A percentile compares a stretch with the other conserved stretches of the same genome.
phyloP scores from a whole-genome alignment of 2,888 invertebrate genomes.

The Cerceris ruficornis region DNA sequence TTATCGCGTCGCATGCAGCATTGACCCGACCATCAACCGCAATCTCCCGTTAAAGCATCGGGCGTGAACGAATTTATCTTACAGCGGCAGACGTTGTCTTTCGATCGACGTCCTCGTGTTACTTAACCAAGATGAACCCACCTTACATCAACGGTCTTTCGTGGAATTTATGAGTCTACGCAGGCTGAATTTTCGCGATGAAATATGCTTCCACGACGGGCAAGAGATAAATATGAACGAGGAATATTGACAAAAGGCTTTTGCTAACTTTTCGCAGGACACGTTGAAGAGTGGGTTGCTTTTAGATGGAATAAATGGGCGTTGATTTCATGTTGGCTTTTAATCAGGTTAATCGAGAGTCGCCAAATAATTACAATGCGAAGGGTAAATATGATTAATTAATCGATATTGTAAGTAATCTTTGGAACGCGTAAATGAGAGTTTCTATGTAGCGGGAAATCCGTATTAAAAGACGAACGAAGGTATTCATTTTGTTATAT shows the following conservation, averaged over 20 bases:
- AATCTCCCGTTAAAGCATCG: slow-evolving; percentile 50
- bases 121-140: slow-evolving; percentile 22
- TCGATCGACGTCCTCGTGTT: slow-evolving; percentile 50
- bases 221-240: not conserved
- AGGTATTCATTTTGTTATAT: too few relatives aligned
- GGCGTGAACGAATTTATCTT: slow-evolving; percentile 65
- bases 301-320: not conserved
- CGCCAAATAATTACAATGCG: too few relatives aligned
- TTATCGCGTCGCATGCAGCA: slow-evolving; percentile 52
- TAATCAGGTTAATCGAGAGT: too few relatives aligned
- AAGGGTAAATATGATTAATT: too few relatives aligned
- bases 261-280: not conserved
- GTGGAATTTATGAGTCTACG: slow-evolving; percentile 42
- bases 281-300: not conserved
- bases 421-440: too few relatives aligned
- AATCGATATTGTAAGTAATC: too few relatives aligned
- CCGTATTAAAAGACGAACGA: too few relatives aligned
- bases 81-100: slow-evolving; percentile 62
- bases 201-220: not conserved
- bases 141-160: slow-evolving; percentile 10
- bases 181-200: slow-evolving; percentile 6
- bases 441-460: too few relatives aligned
- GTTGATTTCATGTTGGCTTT: too few relatives aligned
- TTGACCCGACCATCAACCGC: slow-evolving; percentile 47
- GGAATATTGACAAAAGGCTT: slow-evolving; percentile 4